Base-by-base conservation (phyloP, 2,113 vertebrate genomes). In the Xenopus tropicalis region DNA sequence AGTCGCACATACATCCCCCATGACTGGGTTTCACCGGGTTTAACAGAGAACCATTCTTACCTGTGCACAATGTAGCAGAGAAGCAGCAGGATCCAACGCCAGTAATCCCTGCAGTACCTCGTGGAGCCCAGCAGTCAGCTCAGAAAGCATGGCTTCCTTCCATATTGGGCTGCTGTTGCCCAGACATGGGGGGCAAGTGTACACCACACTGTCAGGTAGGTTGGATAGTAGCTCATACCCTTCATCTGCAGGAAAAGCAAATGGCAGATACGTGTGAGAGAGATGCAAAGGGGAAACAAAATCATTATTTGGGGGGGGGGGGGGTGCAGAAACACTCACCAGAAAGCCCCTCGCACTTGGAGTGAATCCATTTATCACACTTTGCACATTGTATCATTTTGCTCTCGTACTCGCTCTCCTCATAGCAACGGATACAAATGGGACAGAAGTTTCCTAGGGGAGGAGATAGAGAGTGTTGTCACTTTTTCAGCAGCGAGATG, bases 321-420 rank as follows among this genome's bases (percentile, higher is more conserved):
- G 1, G 57, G 20, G 22, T 66, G 37, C 9, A 19, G 14, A 63
- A 12, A 23, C 19, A 68, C 85, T 83, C 64, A 95, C 94, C 94
- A 79, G 94, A 94, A 77, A 96, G 85, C 25, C 93, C 93, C 80
- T 96, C 95, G 48, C 95, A 97, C 83, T 94, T 95, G 51, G 95
- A 93, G 11, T 97, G 95, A 25, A 97, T 94, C 94, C 95, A 96
- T 81, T 96, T 94, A 81, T 94, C 93, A 72, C 95, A 97, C 25
- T 92, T 91, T 2, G 93, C 93, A 25, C 95, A 97, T 78, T 95
- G 93, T 90, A 97, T 95, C 95, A 97, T 96, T 79, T 96, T 94
- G 83, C 94, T 96, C 65, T 97, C 94, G 0, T 95, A 96, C 83
- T 96, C 94, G 14, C 92, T 96, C 83, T 96, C 95, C 77, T 96